These are phyloP conservation scores for Condylura cristata DNA, from an alignment of 2,113 vertebrate genomes.

Conservation along the genomic window DNA sequence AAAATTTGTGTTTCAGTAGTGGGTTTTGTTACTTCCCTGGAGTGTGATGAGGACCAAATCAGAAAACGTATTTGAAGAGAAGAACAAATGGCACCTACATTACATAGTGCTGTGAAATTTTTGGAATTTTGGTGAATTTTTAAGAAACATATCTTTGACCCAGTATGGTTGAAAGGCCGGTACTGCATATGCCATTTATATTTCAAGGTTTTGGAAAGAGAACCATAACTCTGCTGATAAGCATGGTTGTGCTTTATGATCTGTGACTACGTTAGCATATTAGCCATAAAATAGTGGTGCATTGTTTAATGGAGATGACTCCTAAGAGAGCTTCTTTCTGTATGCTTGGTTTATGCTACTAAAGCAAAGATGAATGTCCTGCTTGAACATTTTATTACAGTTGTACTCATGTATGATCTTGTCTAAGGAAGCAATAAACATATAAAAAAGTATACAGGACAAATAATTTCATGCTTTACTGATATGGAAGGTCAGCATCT, in stretches of 20 bases:
- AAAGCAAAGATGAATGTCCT: slow-evolving; percentile 40
- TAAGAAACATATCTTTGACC: not conserved
- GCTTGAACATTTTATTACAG: slow-evolving; percentile 58
- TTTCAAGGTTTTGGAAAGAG: slow-evolving; percentile 34
- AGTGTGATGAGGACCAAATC: not conserved
- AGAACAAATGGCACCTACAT: not conserved
- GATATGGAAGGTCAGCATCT: slow-evolving; percentile 50
- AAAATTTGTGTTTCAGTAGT: not conserved
- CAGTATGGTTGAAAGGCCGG: not conserved
- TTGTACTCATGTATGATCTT: slow-evolving; percentile 50
- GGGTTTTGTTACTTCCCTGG: not conserved
- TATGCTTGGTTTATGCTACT: slow-evolving; percentile 45
- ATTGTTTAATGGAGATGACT: slow-evolving; percentile 55
- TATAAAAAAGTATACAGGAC: not conserved
- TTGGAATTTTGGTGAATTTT: not conserved
- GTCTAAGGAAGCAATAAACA: slow-evolving; percentile 34
- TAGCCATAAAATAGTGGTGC: slow-evolving; percentile 39
- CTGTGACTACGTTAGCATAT: slow-evolving; percentile 66
- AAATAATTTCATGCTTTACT: slow-evolving; percentile 65
- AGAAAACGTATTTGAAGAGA: not conserved
- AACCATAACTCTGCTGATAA: not conserved
- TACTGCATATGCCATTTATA: not conserved
- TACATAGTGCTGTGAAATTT: not conserved
- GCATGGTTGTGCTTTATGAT: slow-evolving; percentile 56
- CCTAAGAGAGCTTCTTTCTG: slow-evolving; percentile 9